Conservation (phyloP, 2,113 vertebrate genomes). For the Phalacrocorax carbo region DNA sequence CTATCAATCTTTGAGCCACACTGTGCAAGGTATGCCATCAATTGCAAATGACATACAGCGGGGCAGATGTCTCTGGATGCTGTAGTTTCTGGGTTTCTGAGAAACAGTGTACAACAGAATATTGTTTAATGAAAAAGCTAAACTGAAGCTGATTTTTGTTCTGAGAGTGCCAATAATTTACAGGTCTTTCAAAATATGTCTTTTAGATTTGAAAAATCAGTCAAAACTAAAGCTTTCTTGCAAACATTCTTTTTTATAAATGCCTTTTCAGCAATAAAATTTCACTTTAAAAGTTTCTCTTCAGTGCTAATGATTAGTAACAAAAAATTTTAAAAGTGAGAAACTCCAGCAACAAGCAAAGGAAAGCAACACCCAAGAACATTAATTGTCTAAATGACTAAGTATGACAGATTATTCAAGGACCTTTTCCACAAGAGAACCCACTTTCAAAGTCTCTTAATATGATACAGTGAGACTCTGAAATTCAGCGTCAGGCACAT, state of each 20-base stretch:
- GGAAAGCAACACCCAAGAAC: not conserved
- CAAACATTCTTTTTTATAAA: not conserved
- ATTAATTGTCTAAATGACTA: not conserved
- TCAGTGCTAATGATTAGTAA: not conserved
- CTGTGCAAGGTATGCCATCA: not conserved
- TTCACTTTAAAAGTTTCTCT: not conserved
- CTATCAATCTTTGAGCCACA: not conserved
- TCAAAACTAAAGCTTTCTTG: not conserved
- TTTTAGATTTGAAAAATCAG: not conserved
- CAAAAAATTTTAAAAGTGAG: not conserved
- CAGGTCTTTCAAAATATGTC: not conserved
- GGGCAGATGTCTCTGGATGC: not conserved
- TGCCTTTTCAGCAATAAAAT: not conserved
- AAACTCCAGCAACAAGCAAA: not conserved
- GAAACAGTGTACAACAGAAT: fast-evolving
- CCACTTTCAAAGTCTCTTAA: not conserved
- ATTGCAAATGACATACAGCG: not conserved
- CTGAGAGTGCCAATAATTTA: not conserved
- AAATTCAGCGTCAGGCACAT: not conserved
- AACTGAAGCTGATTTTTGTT: not conserved
- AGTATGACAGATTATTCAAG: not conserved
- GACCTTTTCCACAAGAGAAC: not conserved
- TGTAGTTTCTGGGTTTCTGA: not conserved
- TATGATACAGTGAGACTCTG: not conserved
- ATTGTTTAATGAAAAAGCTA: not conserved